Base-by-base conservation (phyloP, 2,113 vertebrate species). In the Myodes glareolus region DNA sequence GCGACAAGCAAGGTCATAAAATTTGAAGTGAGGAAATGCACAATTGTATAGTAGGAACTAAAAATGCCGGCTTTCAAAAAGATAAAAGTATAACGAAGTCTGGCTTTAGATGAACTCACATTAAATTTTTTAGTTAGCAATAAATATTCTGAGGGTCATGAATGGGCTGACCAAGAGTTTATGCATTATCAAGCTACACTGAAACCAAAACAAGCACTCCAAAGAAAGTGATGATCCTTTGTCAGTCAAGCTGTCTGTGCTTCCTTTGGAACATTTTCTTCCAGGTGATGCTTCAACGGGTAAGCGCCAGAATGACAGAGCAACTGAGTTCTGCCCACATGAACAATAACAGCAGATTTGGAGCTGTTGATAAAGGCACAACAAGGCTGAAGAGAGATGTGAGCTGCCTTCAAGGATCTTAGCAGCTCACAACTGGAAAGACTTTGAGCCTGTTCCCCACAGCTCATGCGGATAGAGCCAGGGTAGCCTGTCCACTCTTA, bases 41-140 rank as follows among this genome's bases (percentile, higher is more conserved):
- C 39, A 45, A 25, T 45, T 94, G 36, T 91, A 97, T 1, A n/a
- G 14, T 29, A 39, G 19, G 52, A 29, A 65, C 47, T 50, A 47
- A 95, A 97, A 97, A 75, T 7, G 68, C 36, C 68, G n/a, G 84
- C 11, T 93, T 84, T 42, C 58, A 55, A 47, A 70, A 94, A 92
- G 61, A 77, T 31, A 19, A 45, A 67, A 93, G 65, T 45, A 63
- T 61, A 36, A 33, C 52, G 23, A 80, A 3, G 29, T 39, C 63
- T 50, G 25, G 7, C 47, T 87, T 94, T 55, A 90, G 0, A 90
- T 68, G 45, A 81, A 86, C 7, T 91, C 25, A 45, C 5, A 93
- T 31, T 94, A 89, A 77, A 73, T 90, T 45, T 55, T 94, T 77
- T 88, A 88, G 95, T 39, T 96, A 76, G 6, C 73, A 88, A 47